These are phyloP conservation scores for Pinctada fucata DNA, from an alignment of 2,888 invertebrate genomes.

Conservation along the genomic window DNA sequence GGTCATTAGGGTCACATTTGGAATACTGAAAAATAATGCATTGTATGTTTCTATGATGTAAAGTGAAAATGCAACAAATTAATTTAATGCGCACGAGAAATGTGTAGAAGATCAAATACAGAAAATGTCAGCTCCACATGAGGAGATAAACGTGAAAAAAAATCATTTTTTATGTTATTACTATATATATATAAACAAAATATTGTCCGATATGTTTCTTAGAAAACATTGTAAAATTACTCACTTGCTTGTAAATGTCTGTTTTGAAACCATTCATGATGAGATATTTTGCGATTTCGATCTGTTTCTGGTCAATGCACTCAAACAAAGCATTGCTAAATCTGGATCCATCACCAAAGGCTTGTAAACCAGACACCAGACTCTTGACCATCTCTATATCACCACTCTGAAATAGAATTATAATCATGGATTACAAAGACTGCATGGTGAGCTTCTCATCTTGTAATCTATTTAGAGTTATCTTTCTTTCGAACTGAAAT, in stretches of 20 bases:
- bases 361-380: slow-evolving; percentile 57
- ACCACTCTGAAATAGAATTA: slow-evolving; percentile 51
- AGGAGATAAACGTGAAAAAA: not conserved
- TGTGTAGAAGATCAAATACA: not conserved
- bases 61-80: slow-evolving; percentile 2
- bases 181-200: too few relatives aligned
- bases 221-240: not conserved
- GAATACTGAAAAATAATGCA: slow-evolving; percentile 52
- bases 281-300: slow-evolving; percentile 66
- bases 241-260: slow-evolving; percentile 68
- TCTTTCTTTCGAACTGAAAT: too few relatives aligned
- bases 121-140: not conserved
- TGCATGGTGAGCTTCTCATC: too few relatives aligned
- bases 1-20: slow-evolving; percentile 58
- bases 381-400: slow-evolving; percentile 60
- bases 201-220: too few relatives aligned
- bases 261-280: slow-evolving; percentile 64
- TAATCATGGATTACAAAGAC: not conserved
- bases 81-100: not conserved
- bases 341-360: slow-evolving; percentile 58
- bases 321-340: slow-evolving; percentile 65
- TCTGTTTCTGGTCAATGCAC: slow-evolving; percentile 63
- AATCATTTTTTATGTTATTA: not conserved
- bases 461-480: too few relatives aligned
- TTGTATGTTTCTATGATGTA: not conserved